Conservation (phyloP, 2,888 invertebrate species). For the Aphodius sticticus region DNA sequence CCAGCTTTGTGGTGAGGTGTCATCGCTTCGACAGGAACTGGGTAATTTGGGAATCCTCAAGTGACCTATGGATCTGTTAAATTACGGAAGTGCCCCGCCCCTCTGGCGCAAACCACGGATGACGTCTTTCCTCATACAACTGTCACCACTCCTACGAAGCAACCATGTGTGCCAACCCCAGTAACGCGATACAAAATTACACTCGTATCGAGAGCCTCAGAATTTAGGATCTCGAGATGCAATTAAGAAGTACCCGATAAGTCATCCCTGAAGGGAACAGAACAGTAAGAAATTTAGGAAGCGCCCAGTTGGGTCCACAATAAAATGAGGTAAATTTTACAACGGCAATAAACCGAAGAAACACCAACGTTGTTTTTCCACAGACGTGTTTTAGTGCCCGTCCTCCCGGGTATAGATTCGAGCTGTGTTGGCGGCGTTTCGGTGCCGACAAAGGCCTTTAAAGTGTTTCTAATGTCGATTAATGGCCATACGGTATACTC, state of each 20-base stretch:
- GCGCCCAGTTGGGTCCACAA: neutral
- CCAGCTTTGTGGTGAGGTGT: neutral
- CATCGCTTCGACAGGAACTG: neutral
- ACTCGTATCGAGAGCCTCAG: neutral
- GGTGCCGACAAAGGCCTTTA: conserved; percentile 53
- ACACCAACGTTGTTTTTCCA: neutral
- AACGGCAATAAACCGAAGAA: neutral
- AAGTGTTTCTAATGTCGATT: conserved; percentile 58
- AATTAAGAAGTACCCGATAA: neutral
- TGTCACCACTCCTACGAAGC: neutral
- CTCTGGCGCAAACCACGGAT: neutral
- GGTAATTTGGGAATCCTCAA: neutral
- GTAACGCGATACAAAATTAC: neutral
- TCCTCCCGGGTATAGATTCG: neutral
- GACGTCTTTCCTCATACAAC: neutral
- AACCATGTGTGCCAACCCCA: neutral
- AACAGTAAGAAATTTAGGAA: neutral
- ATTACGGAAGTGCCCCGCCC: conserved; percentile 4
- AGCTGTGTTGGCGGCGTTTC: conserved; percentile 32
- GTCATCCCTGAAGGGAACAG: neutral
- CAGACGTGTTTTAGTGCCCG: neutral
- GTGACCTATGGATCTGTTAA: neutral
- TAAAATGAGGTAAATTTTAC: neutral
- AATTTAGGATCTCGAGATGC: no score
- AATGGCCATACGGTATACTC: conserved; percentile 49